These are phyloP conservation scores for Choloepus didactylus DNA, from an alignment of 2,797 vertebrate species.

Conservation along the genomic window DNA sequence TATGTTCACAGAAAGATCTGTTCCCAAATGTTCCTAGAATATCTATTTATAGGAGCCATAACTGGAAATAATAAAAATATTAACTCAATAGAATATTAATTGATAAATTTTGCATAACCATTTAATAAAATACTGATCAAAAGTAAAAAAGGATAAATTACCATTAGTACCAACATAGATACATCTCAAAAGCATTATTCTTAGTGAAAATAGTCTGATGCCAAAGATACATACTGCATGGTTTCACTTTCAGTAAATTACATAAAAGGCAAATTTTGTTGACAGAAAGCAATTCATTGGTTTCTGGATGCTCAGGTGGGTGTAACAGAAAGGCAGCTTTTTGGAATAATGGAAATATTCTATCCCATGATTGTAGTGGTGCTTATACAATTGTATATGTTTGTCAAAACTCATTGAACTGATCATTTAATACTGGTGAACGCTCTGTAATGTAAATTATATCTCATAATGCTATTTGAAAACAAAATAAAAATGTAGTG, in stretches of 20 bases:
- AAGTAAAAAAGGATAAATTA: no score
- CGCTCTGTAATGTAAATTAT: neutral
- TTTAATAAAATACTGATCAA: neutral
- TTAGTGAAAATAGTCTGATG: no score
- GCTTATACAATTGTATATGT: neutral
- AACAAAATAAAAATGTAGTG: neutral
- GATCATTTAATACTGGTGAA: neutral
- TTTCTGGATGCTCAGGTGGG: neutral
- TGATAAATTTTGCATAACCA: neutral
- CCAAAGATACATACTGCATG: no score
- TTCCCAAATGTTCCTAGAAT: neutral
- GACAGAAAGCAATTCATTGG: no score
- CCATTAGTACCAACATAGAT: no score
- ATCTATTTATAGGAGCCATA: no score
- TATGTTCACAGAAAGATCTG: neutral
- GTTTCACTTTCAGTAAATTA: no score
- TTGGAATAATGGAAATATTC: neutral
- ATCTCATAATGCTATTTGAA: neutral
- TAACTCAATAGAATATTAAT: neutral
- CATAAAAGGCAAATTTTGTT: no score
- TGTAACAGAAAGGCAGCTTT: no score
- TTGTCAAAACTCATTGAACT: neutral
- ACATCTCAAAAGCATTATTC: no score
- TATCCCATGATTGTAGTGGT: neutral
- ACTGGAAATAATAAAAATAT: no score